Evolutionary conservation across 2,797 vertebrate genomes (phyloP), one percentile per base, ranked within the genome.

Genomic region (Oreortyx pictus): DNA sequence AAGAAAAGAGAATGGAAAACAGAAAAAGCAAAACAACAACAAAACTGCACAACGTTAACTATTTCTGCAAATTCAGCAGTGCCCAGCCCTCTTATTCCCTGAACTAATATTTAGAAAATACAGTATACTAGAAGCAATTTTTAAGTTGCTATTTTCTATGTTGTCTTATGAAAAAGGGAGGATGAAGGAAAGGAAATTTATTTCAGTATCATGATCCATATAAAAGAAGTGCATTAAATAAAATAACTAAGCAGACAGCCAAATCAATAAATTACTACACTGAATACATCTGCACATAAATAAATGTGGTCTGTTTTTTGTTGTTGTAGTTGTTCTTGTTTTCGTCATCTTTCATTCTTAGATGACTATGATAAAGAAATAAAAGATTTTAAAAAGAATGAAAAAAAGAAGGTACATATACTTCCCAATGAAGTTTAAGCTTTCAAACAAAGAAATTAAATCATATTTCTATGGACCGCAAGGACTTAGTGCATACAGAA

Each of bases 101-200:
- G 83, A 96, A 80, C 86, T 96, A 97, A 93, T 95, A 96, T 96
- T 97, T 97, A 86, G 66, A 95, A 97, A 96, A 94, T 61, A 94
- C 35, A 94, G 57, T 83, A 89, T 93, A 96, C 78, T 88, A 93
- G 70, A 96, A 90, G 82, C 86, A 96, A 94, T 95, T 96, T 90
- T 67, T 93, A 96, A 89, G 93, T 41, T 41, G 77, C 72, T 49
- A 62, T 87, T 41, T 41, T 41, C 68, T 82, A 84, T 27, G 14
- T 16, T 37, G 35, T 95, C 70, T 76, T 82, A 94, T 95, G 94
- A 93, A 43, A 43, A 82, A 64, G 96, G 84, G 57, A 90, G 43
- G 33, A 82, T 46, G 6, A 52, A 15, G 3, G 17, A 68, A 74
- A 41, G 33, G 81, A 92, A 80, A 94, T 75, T 94, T 95, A 71